Evolutionary conservation across 2,113 vertebrate species (phyloP).

Genomic region (Dinomys branickii): DNA sequence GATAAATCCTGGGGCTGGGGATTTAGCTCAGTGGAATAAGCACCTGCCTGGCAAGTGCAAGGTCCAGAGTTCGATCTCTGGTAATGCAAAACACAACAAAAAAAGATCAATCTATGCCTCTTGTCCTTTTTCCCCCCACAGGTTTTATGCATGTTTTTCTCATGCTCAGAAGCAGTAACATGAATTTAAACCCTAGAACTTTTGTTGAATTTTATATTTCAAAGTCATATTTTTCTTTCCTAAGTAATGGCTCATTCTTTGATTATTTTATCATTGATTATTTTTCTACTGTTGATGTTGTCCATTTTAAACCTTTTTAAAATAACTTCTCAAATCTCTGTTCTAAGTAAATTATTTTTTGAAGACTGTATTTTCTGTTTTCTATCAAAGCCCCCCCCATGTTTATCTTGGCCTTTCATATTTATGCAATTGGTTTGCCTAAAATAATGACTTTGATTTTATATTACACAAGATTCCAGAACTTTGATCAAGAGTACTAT

Average conservation of each 20-base stretch:
- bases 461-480: neutral
- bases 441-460: neutral
- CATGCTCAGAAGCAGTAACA: neutral
- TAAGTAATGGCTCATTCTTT: neutral
- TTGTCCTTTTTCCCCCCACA: neutral
- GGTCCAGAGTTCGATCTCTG: too few relatives aligned
- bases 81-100: too few relatives aligned
- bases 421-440: neutral
- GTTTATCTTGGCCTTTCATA: neutral
- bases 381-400: neutral
- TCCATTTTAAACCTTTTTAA: neutral
- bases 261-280: neutral
- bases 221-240: neutral
- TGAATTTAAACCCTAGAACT: neutral
- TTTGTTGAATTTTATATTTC: neutral
- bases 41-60: too few relatives aligned
- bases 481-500: neutral
- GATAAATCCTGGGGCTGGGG: too few relatives aligned
- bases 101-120: neutral
- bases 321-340: neutral
- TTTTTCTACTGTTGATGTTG: neutral
- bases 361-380: neutral
- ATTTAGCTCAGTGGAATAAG: too few relatives aligned
- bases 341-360: constrained; percentile 27
- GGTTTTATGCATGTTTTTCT: neutral